Evolutionary conservation across 2,113 vertebrate genomes (phyloP).

Genomic region (Synodontis membranacea): DNA sequence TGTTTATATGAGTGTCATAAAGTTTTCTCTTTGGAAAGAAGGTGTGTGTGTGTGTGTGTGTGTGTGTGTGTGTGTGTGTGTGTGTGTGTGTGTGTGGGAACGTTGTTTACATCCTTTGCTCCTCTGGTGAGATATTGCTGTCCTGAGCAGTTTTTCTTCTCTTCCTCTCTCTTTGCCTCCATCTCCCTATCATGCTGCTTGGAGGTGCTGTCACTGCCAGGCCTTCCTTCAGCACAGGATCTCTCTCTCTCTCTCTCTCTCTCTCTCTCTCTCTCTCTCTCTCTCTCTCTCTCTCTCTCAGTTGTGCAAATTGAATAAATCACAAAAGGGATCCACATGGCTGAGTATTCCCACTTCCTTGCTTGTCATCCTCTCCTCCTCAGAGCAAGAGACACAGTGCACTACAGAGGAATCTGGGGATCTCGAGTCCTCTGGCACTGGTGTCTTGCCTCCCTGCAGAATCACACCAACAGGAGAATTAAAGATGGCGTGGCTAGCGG

Average conservation of each 20-base stretch:
- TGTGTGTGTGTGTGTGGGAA: slow-evolving; percentile 1
- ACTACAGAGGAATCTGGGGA: not conserved
- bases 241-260: slow-evolving; percentile 41
- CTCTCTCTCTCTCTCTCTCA: not conserved
- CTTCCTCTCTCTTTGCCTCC: slow-evolving; percentile 37
- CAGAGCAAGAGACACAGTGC: slow-evolving; percentile 12
- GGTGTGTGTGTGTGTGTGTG: slow-evolving; percentile 6
- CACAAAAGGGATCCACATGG: slow-evolving; percentile 60
- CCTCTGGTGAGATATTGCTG: slow-evolving; percentile 25
- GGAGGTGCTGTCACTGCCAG: slow-evolving; percentile 54
- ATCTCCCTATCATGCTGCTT: slow-evolving; percentile 34
- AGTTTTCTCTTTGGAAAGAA: slow-evolving; percentile 6
- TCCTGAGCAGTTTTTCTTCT: slow-evolving; percentile 37
- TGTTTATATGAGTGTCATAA: slow-evolving; percentile 10
- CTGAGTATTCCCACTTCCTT: slow-evolving; percentile 56
- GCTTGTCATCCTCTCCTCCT: slow-evolving; percentile 58
- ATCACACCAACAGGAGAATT: slow-evolving; percentile 60
- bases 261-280: slow-evolving; percentile 1
- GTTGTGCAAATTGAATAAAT: slow-evolving; percentile 66
- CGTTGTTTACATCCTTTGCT: slow-evolving; percentile 5
- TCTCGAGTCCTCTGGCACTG: slow-evolving; percentile 13
- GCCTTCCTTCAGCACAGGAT: slow-evolving; percentile 44
- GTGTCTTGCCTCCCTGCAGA: slow-evolving; percentile 45
- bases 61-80: slow-evolving; percentile 22
- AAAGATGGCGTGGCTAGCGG: slow-evolving; percentile 52